phyloP scores from a whole-genome alignment of 2,113 vertebrate species.

The Hymenochirus boettgeri region DNA sequence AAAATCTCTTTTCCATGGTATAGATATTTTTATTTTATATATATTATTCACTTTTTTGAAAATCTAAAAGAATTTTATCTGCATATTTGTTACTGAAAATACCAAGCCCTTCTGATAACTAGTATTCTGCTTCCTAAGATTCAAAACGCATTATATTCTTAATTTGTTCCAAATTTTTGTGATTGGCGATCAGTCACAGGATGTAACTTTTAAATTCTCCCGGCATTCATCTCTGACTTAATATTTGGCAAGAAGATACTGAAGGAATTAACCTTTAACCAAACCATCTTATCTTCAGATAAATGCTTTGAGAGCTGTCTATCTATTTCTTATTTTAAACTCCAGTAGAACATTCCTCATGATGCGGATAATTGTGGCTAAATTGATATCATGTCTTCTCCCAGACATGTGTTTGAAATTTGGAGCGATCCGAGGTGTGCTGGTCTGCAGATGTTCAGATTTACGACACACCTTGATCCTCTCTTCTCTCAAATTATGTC shows the following conservation, averaged over 20 bases:
- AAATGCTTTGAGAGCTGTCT: constrained; percentile 18
- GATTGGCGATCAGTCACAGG: constrained; percentile 9
- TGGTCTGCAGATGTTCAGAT: constrained; percentile 40
- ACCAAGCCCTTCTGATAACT: neutral
- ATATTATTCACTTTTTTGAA: too few relatives aligned
- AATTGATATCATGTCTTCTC: constrained; percentile 38
- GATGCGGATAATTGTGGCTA: constrained; percentile 36
- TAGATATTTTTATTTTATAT: too few relatives aligned
- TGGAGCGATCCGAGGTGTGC: constrained; percentile 18
- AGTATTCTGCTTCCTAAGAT: neutral
- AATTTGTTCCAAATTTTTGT: constrained; percentile 3
- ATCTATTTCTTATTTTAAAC: constrained; percentile 19
- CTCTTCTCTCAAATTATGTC: constrained; percentile 33
- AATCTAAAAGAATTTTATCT: too few relatives aligned
- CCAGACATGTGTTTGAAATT: constrained; percentile 31
- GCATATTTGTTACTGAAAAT: neutral
- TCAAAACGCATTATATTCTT: neutral
- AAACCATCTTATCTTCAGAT: constrained; percentile 13
- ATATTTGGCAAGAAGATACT: constrained; percentile 17
- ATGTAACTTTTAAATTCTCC: constrained; percentile 15
- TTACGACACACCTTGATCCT: constrained; percentile 41
- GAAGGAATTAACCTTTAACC: constrained; percentile 27
- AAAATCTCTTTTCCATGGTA: too few relatives aligned
- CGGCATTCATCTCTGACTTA: constrained; percentile 23
- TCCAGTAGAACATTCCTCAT: constrained; percentile 35